Conservation (phyloP, 2,113 vertebrate genomes). For the Morone saxatilis region DNA sequence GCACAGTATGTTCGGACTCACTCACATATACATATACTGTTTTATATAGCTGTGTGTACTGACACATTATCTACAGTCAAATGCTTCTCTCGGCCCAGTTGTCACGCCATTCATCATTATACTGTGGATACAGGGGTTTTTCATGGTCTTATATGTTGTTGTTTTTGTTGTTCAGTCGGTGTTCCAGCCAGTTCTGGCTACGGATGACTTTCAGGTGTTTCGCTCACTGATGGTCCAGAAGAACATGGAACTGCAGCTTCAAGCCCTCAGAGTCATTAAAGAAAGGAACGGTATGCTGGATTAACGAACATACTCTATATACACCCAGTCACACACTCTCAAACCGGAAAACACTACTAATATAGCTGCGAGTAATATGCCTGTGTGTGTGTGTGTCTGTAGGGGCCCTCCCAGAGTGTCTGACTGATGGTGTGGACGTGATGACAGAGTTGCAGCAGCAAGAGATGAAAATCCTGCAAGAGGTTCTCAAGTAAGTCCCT, state of each 20-base stretch:
- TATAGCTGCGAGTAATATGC: neutral
- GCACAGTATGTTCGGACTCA: neutral
- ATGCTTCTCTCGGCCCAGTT: neutral
- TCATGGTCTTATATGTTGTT: neutral
- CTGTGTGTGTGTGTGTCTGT: constrained; percentile 1
- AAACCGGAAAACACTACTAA: neutral
- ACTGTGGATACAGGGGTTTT: neutral
- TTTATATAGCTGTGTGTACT: neutral
- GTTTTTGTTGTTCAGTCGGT: constrained; percentile 82
- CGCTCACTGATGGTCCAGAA: constrained; percentile 97
- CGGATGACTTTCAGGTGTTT: constrained; percentile 96
- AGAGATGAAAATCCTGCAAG: constrained; percentile 95
- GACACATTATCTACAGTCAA: neutral
- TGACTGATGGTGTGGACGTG: constrained; percentile 93
- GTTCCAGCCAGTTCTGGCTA: constrained; percentile 94
- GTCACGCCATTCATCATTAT: neutral
- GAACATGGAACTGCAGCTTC: constrained; percentile 97
- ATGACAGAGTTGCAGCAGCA: constrained; percentile 94
- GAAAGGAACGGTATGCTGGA: constrained; percentile 90
- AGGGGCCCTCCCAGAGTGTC: constrained; percentile 95
- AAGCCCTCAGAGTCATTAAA: constrained; percentile 95
- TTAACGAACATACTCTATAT: neutral
- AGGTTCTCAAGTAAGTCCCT: constrained; percentile 92
- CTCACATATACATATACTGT: no score
- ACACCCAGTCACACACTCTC: neutral